Evolutionary conservation across 2,888 invertebrate genomes (phyloP).

Genomic region (Alviniconcha strummeri): DNA sequence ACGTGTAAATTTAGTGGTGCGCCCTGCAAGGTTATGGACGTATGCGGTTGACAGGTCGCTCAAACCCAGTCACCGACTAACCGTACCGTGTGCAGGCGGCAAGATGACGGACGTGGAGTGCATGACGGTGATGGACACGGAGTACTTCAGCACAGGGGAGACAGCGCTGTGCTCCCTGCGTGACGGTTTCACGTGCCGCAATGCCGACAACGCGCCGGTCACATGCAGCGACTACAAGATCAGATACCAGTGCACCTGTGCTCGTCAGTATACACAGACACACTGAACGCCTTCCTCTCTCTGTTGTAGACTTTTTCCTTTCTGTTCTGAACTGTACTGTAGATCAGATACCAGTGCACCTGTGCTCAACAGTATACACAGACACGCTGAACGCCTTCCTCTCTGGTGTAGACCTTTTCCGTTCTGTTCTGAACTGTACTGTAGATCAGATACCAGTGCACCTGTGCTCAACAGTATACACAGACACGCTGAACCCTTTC

Average conservation of each 20-base stretch:
- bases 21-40: too few relatives aligned
- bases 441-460: slow-evolving; percentile 65
- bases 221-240: slow-evolving; percentile 66
- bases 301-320: background rate
- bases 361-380: slow-evolving; percentile 72
- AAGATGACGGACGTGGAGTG: slow-evolving; percentile 65
- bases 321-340: too few relatives aligned
- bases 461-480: slow-evolving; percentile 73
- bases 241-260: slow-evolving; percentile 75
- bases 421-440: too few relatives aligned
- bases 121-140: slow-evolving; percentile 49
- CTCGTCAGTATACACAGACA: background rate
- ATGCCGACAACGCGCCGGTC: slow-evolving; percentile 50
- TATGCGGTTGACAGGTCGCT: background rate
- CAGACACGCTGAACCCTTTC: background rate
- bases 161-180: slow-evolving; percentile 75
- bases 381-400: background rate
- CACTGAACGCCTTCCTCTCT: background rate
- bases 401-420: background rate
- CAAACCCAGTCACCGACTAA: slow-evolving; percentile 3
- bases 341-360: slow-evolving; percentile 69
- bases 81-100: slow-evolving; percentile 46
- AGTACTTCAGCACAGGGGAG: slow-evolving; percentile 53
- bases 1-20: too few relatives aligned
- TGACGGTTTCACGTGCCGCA: slow-evolving; percentile 78